phyloP scores from a whole-genome alignment of 2,113 vertebrate species.

The Sinocyclocheilus rhinocerous region DNA sequence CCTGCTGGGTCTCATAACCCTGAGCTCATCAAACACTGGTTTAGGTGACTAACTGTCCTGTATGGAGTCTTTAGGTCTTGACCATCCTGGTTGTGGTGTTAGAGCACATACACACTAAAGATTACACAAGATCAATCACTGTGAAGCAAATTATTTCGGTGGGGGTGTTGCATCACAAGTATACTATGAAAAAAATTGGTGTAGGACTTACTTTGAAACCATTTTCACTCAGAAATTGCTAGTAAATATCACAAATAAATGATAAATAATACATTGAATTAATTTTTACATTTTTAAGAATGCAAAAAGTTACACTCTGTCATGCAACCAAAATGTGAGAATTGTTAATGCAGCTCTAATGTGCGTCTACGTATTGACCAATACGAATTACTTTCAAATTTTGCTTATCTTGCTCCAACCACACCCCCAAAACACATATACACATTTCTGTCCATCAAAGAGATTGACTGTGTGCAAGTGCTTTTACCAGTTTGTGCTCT shows the following conservation, averaged over 20 bases:
- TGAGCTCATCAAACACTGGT: conserved; percentile 1
- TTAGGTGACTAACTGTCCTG: background rate
- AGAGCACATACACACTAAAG: background rate
- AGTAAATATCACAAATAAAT: too few relatives aligned
- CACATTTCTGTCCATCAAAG: too few relatives aligned
- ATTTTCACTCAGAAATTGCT: too few relatives aligned
- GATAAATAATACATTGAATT: too few relatives aligned
- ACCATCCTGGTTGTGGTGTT: too few relatives aligned
- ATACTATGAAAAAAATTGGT: too few relatives aligned
- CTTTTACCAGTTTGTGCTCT: background rate
- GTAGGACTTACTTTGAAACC: too few relatives aligned
- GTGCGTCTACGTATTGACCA: background rate
- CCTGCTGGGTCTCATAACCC: background rate
- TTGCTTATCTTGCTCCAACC: too few relatives aligned
- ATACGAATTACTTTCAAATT: background rate
- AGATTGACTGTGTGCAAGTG: too few relatives aligned
- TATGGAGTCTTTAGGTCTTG: too few relatives aligned
- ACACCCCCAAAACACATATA: too few relatives aligned
- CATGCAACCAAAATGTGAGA: background rate
- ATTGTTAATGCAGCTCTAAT: background rate
- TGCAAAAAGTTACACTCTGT: background rate
- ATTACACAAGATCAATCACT: background rate
- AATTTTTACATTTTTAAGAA: too few relatives aligned
- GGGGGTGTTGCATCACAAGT: background rate
- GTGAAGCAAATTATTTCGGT: background rate